Conservation (phyloP, 1,140 invertebrate genomes). For the Trichogramma pretiosum region DNA sequence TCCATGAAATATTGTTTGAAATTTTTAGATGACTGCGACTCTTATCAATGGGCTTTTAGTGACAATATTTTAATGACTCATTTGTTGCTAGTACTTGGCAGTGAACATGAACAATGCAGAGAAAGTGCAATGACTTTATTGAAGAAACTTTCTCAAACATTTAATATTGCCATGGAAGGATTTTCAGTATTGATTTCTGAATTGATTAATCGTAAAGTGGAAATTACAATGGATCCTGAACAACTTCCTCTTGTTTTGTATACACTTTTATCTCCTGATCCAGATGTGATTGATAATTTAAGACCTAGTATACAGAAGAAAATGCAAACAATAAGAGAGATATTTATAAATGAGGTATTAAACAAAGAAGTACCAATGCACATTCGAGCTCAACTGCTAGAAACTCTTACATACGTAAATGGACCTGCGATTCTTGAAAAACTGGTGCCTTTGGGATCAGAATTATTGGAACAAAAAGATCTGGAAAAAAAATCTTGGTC, state of each 20-base stretch:
- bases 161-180: constrained; percentile 24
- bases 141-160: constrained; percentile 25
- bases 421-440: constrained; percentile 42
- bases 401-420: constrained; percentile 48
- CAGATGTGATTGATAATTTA: constrained; percentile 33
- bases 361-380: constrained; percentile 36
- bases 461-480: constrained; percentile 20
- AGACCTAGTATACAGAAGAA: constrained; percentile 27
- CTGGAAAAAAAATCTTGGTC: constrained; percentile 21
- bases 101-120: constrained; percentile 27
- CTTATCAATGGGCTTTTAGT: constrained; percentile 27
- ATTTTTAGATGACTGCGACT: constrained; percentile 25
- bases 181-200: constrained; percentile 33
- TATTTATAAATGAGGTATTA: constrained; percentile 28
- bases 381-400: constrained; percentile 40
- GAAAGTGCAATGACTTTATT: constrained; percentile 28
- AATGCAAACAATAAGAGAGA: constrained; percentile 28
- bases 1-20: constrained; percentile 28
- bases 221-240: constrained; percentile 55
- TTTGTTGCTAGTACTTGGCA: constrained; percentile 33
- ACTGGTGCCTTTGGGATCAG: constrained; percentile 27
- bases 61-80: constrained; percentile 35
- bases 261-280: constrained; percentile 45
- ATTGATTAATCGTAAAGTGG: constrained; percentile 33
- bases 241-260: constrained; percentile 49